Percentiles rank a stretch among this genome's conserved stretches.
These are phyloP conservation scores for Pelusios castaneus DNA, from an alignment of 2,113 vertebrate species.

Conservation along the genomic window DNA sequence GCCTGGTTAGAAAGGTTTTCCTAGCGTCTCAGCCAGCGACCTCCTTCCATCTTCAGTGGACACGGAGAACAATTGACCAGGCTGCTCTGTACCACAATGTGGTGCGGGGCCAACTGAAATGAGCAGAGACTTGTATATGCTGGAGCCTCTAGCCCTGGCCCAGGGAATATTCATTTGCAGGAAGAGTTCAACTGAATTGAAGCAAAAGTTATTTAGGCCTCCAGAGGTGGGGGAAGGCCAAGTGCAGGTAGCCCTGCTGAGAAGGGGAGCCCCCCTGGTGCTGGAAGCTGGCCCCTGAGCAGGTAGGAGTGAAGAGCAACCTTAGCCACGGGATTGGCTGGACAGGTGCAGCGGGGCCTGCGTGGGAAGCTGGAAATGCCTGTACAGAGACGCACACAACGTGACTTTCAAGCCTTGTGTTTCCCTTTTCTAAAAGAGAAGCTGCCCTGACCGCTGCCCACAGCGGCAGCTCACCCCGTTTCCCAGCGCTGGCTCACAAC, in stretches of 20 bases:
- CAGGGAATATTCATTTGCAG: neutral
- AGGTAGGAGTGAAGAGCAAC: no score
- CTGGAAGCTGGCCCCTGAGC: no score
- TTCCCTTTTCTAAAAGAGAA: conserved; percentile 60
- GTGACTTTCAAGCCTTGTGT: neutral
- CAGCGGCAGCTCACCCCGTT: neutral
- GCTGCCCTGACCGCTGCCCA: neutral
- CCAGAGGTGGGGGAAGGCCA: neutral
- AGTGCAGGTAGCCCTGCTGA: neutral
- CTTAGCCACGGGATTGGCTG: no score
- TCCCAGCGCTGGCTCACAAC: neutral
- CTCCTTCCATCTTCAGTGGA: neutral
- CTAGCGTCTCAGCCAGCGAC: neutral
- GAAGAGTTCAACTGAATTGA: neutral
- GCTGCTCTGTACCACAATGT: neutral
- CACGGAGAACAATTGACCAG: neutral
- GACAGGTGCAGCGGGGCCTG: neutral
- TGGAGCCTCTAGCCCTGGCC: neutral
- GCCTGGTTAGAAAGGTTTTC: neutral
- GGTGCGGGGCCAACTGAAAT: neutral
- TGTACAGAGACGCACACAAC: neutral
- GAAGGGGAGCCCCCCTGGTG: no score
- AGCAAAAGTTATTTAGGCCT: neutral
- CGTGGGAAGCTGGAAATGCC: neutral
- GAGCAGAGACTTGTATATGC: neutral